Base-by-base conservation (phyloP, 2,888 invertebrate species). In the Dioctria linearis region DNA sequence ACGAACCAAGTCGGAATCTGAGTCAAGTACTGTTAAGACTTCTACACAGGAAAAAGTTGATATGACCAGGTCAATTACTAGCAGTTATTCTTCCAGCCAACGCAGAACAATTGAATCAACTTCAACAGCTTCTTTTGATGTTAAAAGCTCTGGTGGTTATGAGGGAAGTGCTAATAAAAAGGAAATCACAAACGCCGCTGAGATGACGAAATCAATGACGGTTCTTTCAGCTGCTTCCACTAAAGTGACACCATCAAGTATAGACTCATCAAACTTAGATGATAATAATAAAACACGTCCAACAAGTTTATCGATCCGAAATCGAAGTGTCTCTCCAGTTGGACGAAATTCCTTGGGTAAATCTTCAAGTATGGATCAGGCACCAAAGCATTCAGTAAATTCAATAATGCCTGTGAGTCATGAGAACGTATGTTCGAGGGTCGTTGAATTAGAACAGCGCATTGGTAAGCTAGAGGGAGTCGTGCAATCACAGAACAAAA, bases 401-500 rank as follows among this genome's bases (percentile, higher is more conserved):
- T 25, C 65, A 54, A 37, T 25, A 39, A 6, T 78, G 4, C 40
- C 78, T 40, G 54, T 81, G 40, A 80, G 40, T 61, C 63, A 79
- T 1, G 82, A 82, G 5, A 84, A 84, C 81, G 82, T 84, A 76
- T 83, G 83, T 57, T 42, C 82, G 51, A 85, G 86, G 49, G 86
- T 89, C 37, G 73, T 82, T 4, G 87, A 88, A 61, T 82, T 89
- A 8, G 89, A 88, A 83, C 85, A 86, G 78, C 86, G 89, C 40
- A 85, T 89, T 46, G 85, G 85, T 67, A 88, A 87, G 82, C 84
- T 89, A 59, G 89, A 89, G 83, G 79, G 83, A 13, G 83, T 86
- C 78, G 87, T 89, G 80, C 85, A 86, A 79, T 75, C 85, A 42
- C 89, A 89, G 81, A 91, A 90, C 83, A 90, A 91, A 51, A 91